Percentiles rank a stretch among this genome's conserved stretches.
These are phyloP conservation scores for Lasioglossum villosulum DNA, from an alignment of 2,888 invertebrate genomes.

Conservation along the genomic window DNA sequence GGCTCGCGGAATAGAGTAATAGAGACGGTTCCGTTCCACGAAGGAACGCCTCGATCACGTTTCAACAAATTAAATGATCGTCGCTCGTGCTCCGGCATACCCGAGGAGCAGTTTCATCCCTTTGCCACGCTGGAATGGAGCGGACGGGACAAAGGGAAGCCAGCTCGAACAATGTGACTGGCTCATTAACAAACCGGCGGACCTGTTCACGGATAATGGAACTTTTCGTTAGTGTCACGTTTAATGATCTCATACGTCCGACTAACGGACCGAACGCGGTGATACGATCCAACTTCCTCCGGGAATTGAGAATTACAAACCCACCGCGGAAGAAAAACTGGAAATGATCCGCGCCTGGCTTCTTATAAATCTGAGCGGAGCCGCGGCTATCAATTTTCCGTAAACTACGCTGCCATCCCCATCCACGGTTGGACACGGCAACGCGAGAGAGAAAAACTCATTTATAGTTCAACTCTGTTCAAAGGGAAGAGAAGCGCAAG, in stretches of 20 bases:
- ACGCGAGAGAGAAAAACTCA: not conserved
- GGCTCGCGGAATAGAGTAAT: not conserved
- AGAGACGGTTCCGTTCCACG: constrained; percentile 27
- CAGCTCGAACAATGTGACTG: constrained; percentile 8
- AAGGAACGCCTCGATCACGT: constrained; percentile 28
- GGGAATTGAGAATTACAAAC: not conserved
- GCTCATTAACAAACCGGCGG: constrained; percentile 16
- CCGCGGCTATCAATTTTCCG: not conserved
- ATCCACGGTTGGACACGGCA: not conserved
- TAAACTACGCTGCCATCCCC: not conserved
- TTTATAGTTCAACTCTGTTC: not conserved
- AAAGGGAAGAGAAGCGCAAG: not conserved
- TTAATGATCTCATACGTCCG: constrained; percentile 6
- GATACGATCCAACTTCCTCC: not conserved
- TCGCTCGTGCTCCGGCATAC: constrained; percentile 5
- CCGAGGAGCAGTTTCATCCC: constrained; percentile 17
- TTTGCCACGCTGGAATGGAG: not conserved
- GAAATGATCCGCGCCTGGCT: not conserved
- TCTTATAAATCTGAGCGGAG: not conserved
- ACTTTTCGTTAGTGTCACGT: constrained; percentile 12
- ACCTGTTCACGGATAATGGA: constrained; percentile 23
- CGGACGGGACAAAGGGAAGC: constrained; percentile 14
- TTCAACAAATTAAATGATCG: constrained; percentile 31
- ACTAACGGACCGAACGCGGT: not conserved
- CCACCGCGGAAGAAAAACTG: not conserved